A percentile compares a stretch with the other conserved stretches of the same genome.
Conservation (phyloP, 2,797 vertebrate species). For the Lepilemur septentrionalis region DNA sequence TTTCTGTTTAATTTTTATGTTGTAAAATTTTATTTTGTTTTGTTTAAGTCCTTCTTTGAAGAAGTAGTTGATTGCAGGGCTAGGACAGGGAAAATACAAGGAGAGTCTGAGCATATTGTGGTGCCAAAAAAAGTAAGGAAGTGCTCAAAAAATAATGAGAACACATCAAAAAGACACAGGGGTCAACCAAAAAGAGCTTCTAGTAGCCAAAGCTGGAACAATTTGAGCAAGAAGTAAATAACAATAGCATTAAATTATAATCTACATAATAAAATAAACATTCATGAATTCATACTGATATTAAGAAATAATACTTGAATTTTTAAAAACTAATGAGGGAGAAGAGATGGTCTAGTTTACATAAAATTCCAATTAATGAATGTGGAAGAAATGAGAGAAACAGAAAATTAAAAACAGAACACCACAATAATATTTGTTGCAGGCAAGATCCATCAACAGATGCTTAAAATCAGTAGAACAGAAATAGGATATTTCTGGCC, state of each 20-base stretch:
- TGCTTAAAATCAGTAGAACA: neutral
- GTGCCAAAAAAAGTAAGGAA: neutral
- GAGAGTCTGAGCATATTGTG: neutral
- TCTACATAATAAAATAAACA: neutral
- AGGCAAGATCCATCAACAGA: neutral
- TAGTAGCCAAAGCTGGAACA: neutral
- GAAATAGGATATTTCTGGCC: neutral
- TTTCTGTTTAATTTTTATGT: neutral
- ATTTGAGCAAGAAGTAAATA: neutral
- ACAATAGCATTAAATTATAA: neutral
- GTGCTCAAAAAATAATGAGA: neutral
- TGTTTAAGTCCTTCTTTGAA: neutral
- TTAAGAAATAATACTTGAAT: constrained; percentile 18
- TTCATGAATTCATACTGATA: neutral
- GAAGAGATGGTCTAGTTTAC: neutral
- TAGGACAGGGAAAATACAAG: neutral
- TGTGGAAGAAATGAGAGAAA: neutral
- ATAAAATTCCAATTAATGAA: neutral
- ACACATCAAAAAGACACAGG: neutral
- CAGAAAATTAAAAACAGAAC: neutral
- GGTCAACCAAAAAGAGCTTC: neutral
- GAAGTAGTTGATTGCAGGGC: neutral
- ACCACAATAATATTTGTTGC: neutral
- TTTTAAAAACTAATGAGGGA: neutral
- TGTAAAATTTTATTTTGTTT: neutral